Conservation (phyloP, 2,113 vertebrate genomes). For the Phyllopteryx taeniolatus region DNA sequence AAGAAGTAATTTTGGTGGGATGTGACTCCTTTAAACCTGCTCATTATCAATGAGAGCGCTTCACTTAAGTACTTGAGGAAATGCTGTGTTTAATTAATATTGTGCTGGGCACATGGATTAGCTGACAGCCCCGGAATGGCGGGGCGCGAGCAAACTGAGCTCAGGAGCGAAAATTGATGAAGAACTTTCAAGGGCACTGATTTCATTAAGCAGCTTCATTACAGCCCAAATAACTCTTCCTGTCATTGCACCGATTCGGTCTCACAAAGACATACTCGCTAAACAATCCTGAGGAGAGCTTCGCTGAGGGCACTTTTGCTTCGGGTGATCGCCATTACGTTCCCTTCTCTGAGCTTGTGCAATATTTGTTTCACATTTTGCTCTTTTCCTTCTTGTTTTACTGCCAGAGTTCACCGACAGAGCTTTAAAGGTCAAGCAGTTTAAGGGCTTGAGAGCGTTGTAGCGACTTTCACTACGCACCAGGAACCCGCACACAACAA, state of each 20-base stretch:
- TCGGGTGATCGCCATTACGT: slow-evolving; percentile 13
- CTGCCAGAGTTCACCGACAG: slow-evolving; percentile 37
- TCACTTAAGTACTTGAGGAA: slow-evolving; percentile 85
- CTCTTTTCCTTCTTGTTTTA: slow-evolving; percentile 16
- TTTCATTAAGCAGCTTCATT: slow-evolving; percentile 87
- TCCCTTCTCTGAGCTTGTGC: slow-evolving; percentile 2
- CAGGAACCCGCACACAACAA: slow-evolving; percentile 45
- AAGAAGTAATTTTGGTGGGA: slow-evolving; percentile 89
- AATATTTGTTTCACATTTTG: slow-evolving; percentile 18
- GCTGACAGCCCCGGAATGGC: slow-evolving; percentile 78
- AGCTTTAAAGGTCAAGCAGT: slow-evolving; percentile 62
- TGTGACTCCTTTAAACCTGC: slow-evolving; percentile 85
- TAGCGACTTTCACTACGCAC: slow-evolving; percentile 56
- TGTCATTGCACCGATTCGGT: slow-evolving; percentile 70
- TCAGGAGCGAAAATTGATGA: slow-evolving; percentile 80
- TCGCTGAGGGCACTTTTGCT: slow-evolving; percentile 27
- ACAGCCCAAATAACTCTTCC: slow-evolving; percentile 79
- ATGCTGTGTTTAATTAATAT: slow-evolving; percentile 87
- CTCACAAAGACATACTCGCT: slow-evolving; percentile 26
- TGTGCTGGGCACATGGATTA: slow-evolving; percentile 76
- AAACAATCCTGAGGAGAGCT: slow-evolving; percentile 17
- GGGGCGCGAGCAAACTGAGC: slow-evolving; percentile 49
- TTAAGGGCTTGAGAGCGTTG: slow-evolving; percentile 52
- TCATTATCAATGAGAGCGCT: slow-evolving; percentile 85
- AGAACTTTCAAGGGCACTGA: slow-evolving; percentile 90